Evolutionary conservation across 2,888 invertebrate genomes (phyloP).

Genomic region (Myopa testacea): DNA sequence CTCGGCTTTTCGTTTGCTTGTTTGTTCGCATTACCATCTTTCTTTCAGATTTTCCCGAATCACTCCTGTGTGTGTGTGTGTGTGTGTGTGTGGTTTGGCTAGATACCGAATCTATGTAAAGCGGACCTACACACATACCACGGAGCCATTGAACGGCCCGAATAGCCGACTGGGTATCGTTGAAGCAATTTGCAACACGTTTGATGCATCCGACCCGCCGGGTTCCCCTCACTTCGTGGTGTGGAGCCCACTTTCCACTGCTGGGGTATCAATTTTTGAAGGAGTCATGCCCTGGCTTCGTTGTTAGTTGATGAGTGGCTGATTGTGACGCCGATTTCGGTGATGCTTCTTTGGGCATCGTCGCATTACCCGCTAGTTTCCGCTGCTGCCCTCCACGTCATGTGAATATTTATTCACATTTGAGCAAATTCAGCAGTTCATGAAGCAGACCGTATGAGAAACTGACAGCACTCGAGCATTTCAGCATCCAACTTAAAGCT

Average conservation of each 20-base stretch:
- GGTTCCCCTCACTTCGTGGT: background rate
- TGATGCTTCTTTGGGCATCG: background rate
- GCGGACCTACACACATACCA: background rate
- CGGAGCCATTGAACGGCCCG: background rate
- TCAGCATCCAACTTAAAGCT: slow-evolving; percentile 27
- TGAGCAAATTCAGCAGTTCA: background rate
- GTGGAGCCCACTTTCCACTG: background rate
- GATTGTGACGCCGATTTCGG: background rate
- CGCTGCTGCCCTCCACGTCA: no score
- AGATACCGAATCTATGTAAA: background rate
- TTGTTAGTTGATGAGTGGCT: background rate
- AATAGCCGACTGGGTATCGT: background rate
- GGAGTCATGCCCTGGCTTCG: slow-evolving; percentile 5
- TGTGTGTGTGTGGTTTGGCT: background rate
- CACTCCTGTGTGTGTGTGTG: background rate
- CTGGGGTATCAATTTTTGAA: background rate
- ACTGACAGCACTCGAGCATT: background rate
- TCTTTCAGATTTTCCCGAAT: background rate
- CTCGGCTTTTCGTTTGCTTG: no score
- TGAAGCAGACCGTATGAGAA: background rate
- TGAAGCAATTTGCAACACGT: slow-evolving; percentile 18
- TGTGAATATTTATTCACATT: no score
- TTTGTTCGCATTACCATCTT: background rate
- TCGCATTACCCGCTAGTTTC: no score
- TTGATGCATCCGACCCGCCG: background rate